Percentiles rank a stretch among this genome's conserved stretches.
Evolutionary conservation across 2,888 invertebrate genomes (phyloP).

Genomic region (Parnassius mnemosyne): DNA sequence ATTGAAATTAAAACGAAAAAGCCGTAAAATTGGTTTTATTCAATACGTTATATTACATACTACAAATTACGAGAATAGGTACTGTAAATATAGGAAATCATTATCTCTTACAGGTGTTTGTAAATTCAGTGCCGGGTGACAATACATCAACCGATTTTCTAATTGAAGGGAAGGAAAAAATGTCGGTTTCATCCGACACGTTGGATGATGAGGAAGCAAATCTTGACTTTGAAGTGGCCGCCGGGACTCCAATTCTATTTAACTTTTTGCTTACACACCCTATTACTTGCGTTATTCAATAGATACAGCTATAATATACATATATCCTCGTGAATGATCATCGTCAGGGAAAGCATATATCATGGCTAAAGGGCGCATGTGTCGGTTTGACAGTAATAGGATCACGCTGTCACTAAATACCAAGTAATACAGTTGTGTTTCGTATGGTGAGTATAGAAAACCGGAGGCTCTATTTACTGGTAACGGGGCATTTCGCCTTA

Average conservation of each 20-base stretch:
- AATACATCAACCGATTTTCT: conserved; percentile 64
- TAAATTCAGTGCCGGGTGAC: conserved; percentile 55
- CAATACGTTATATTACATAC: too few relatives aligned
- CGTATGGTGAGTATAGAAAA: too few relatives aligned
- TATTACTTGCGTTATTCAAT: conserved; percentile 56
- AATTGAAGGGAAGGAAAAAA: conserved; percentile 48
- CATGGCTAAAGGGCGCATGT: too few relatives aligned
- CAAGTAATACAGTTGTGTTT: too few relatives aligned
- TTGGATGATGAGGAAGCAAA: conserved; percentile 41
- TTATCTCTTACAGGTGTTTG: conserved; percentile 55
- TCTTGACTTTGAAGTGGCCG: conserved; percentile 66
- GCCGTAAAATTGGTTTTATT: not conserved
- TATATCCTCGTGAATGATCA: too few relatives aligned
- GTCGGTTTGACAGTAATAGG: too few relatives aligned
- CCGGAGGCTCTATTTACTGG: too few relatives aligned
- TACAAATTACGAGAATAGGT: too few relatives aligned
- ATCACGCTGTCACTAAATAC: too few relatives aligned
- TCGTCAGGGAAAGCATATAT: too few relatives aligned
- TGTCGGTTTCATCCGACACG: conserved; percentile 53
- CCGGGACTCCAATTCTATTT: conserved; percentile 67
- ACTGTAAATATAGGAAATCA: not conserved
- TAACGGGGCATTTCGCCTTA: too few relatives aligned
- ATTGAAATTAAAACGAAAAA: too few relatives aligned
- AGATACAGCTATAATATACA: not conserved
- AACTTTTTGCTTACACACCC: conserved; percentile 70